A percentile compares a stretch with the other conserved stretches of the same genome.
These are phyloP conservation scores for Blomia tropicalis DNA, from an alignment of 2,888 invertebrate species.

Conservation along the genomic window DNA sequence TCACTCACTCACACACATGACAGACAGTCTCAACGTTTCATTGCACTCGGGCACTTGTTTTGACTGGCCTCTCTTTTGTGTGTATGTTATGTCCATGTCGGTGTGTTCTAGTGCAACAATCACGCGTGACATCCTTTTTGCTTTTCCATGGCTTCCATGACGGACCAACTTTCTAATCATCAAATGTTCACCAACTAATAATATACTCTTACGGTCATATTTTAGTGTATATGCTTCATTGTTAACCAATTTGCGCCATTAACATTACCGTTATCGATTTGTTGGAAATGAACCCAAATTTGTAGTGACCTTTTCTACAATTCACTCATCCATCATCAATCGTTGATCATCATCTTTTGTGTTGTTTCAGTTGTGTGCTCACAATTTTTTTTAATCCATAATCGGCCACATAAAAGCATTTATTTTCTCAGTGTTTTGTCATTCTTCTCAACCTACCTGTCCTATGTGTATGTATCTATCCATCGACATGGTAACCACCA, in stretches of 20 bases:
- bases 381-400: background rate
- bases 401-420: no score
- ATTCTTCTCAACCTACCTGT: no score
- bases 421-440: background rate
- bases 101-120: background rate
- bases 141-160: background rate
- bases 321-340: background rate
- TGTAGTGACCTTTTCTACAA: background rate
- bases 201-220: background rate
- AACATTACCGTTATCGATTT: background rate
- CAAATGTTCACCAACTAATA: background rate
- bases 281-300: background rate
- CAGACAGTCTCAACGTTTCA: conserved; percentile 2
- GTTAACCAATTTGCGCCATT: background rate
- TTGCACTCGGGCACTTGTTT: conserved; percentile 10
- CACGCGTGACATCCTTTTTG: conserved; percentile 15
- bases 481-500: no score
- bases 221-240: background rate
- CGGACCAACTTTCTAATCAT: background rate
- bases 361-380: background rate
- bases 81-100: no score
- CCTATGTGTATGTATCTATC: no score
- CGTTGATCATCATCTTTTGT: background rate
- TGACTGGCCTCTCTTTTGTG: no score
- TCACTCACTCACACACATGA: no score